Evolutionary conservation across 1,140 invertebrate genomes (phyloP), one percentile per base, ranked within the genome.

Genomic region (Palaemon carinicauda): DNA sequence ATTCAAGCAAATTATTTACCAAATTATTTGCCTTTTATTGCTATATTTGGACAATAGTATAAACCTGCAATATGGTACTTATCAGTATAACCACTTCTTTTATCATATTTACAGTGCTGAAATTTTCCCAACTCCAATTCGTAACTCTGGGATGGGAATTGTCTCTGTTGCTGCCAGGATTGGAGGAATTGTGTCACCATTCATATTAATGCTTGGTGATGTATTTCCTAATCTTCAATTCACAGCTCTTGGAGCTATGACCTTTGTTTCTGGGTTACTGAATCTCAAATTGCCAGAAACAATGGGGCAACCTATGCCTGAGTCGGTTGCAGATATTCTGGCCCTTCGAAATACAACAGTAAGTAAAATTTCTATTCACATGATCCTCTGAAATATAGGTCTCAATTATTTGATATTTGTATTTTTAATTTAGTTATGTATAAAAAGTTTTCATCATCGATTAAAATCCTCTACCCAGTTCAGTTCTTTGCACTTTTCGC

Each of bases 111-210:
- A 95, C 90, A 95, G 96, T 14, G 94, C 95, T 9, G 96, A 97
- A 92, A 94, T 96, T 90, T 96, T 96, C 90, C 96, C 96, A 1
- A 97, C 96, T 1, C 94, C 95, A 10, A 94, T 97, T 54, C 92
- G 96, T 80, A 96, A 96, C 90, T 96, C 96, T 0, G 96, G 94
- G 0, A 92, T 98, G 80, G 97, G 97, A 0, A 92, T 95, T 4
- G 93, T 95, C 60, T 96, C 96, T 0, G 91, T 91, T n/a, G 90
- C 90, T 56, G 92, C 92, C 14, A 87, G 92, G 31, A 73, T 93
- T n/a, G 92, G 92, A 9, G 92, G 91, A 15, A 92, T 93, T 80
- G 53, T 92, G 9, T 91, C 92, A 7, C 92, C 93, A 24, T 91
- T 90, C 60, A 88, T 91, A 81, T 56, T 89, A 10, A 87, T 83